Evolutionary conservation across 2,797 vertebrate species (phyloP).

Genomic region (Melanotaenia parkinsoni): DNA sequence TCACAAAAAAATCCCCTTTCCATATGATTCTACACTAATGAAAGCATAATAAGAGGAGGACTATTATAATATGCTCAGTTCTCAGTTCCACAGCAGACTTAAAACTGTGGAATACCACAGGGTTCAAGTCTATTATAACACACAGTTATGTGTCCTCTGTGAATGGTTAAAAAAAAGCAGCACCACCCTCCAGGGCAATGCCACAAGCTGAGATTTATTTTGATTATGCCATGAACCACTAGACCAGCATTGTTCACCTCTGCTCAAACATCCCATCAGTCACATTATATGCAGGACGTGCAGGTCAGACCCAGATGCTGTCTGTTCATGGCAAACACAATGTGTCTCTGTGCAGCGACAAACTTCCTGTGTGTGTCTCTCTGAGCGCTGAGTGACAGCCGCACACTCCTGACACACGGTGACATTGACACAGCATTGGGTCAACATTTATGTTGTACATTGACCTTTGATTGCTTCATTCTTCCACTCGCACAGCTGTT

Average conservation of each 20-base stretch:
- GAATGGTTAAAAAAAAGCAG: not conserved
- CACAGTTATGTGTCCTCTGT: not conserved
- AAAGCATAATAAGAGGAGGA: no score
- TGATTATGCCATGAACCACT: slow-evolving; percentile 15
- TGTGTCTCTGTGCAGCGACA: slow-evolving; percentile 25
- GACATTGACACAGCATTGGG: slow-evolving; percentile 46
- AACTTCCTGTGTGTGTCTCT: not conserved
- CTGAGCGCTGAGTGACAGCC: slow-evolving; percentile 51
- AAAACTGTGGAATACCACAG: not conserved
- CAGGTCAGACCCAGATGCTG: slow-evolving; percentile 9
- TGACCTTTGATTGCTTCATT: slow-evolving; percentile 51
- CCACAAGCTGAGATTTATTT: slow-evolving; percentile 33
- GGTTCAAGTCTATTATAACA: not conserved
- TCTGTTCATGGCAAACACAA: slow-evolving; percentile 1
- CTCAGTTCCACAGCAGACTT: not conserved
- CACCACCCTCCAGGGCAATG: not conserved
- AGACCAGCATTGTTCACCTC: slow-evolving; percentile 22
- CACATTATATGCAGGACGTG: slow-evolving; percentile 34
- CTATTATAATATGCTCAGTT: no score
- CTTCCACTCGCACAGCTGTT: slow-evolving; percentile 46
- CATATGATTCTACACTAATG: no score
- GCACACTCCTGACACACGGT: slow-evolving; percentile 21
- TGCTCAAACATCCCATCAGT: slow-evolving; percentile 6
- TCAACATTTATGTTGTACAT: slow-evolving; percentile 28
- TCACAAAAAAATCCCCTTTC: no score